These are phyloP conservation scores for human DNA, from an alignment of 2,113 vertebrate genomes.

Conservation along the genomic window DNA sequence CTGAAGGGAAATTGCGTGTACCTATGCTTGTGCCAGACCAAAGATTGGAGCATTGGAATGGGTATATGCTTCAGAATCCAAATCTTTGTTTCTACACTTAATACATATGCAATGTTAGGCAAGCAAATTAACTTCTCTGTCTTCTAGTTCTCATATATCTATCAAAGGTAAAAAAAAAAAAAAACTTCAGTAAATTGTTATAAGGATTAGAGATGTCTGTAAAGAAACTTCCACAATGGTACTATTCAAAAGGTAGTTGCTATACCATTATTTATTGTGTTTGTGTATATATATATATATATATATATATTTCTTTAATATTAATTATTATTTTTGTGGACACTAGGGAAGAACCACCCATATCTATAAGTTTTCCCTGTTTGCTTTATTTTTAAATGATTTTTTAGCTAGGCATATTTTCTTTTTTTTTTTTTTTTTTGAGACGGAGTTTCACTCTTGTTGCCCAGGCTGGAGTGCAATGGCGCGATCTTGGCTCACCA, in stretches of 20 bases:
- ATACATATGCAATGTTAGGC: background rate
- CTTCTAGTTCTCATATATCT: background rate
- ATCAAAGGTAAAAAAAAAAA: background rate
- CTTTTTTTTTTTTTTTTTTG: background rate
- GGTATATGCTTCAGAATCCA: background rate
- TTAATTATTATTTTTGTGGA: background rate
- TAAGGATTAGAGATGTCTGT: background rate
- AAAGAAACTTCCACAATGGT: background rate
- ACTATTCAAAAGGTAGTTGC: background rate
- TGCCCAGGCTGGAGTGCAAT: too few relatives aligned
- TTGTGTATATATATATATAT: background rate
- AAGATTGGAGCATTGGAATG: background rate
- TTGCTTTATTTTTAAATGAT: background rate
- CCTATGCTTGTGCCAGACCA: background rate
- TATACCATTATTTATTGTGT: background rate
- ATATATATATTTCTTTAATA: background rate
- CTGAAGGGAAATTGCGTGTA: fast-evolving
- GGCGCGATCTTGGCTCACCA: too few relatives aligned
- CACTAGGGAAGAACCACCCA: background rate
- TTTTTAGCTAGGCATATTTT: background rate
- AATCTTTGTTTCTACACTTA: background rate
- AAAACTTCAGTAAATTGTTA: background rate
- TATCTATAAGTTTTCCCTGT: background rate
- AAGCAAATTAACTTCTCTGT: background rate
- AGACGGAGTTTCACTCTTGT: too few relatives aligned